phyloP scores from a whole-genome alignment of 2,888 invertebrate species.

The Yponomeuta evonymella region DNA sequence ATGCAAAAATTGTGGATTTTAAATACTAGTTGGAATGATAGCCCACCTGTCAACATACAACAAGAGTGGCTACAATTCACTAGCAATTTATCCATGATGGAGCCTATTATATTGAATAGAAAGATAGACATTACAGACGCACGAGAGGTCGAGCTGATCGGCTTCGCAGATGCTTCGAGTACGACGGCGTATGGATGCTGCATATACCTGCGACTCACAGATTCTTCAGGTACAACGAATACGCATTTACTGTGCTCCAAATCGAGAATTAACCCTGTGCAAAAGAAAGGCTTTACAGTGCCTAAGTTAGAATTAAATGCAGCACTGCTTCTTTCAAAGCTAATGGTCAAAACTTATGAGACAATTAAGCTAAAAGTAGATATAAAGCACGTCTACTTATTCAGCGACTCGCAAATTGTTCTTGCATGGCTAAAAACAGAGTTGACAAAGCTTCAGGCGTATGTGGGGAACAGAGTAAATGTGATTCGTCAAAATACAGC shows the following conservation, averaged over 20 bases:
- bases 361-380: conserved; percentile 17
- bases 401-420: conserved; percentile 21
- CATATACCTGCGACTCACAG: conserved; percentile 20
- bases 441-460: conserved; percentile 18
- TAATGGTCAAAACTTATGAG: conserved; percentile 13
- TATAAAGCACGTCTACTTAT: conserved; percentile 14
- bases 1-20: too few species aligned
- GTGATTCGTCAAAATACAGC: conserved; percentile 17
- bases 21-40: too few species aligned
- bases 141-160: conserved; percentile 18
- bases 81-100: conserved; percentile 17
- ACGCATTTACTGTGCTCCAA: conserved; percentile 23
- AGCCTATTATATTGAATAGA: conserved; percentile 16
- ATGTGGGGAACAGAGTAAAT: conserved; percentile 23
- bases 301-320: conserved; percentile 24
- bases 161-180: conserved; percentile 23
- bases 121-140: background rate
- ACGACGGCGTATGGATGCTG: conserved; percentile 23
- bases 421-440: conserved; percentile 23
- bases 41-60: too few species aligned
- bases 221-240: conserved; percentile 19
- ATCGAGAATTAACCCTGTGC: conserved; percentile 22
- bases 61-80: conserved; percentile 19
- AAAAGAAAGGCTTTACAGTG: background rate
- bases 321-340: conserved; percentile 20